phyloP scores from a whole-genome alignment of 2,888 invertebrate species.

The Nowickia ferox region DNA sequence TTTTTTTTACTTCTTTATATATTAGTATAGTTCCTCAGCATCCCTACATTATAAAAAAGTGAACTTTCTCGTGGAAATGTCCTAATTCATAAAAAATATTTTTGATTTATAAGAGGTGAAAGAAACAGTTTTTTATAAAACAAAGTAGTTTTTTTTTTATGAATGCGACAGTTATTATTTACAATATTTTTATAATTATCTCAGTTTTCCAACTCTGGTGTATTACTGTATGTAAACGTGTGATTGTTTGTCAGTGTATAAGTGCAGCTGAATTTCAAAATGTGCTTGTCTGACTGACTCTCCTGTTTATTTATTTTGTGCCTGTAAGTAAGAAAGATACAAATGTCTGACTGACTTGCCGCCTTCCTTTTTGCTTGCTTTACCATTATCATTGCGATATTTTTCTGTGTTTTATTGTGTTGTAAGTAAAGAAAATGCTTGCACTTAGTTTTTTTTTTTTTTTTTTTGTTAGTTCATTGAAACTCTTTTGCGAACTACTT shows the following conservation, averaged over 20 bases:
- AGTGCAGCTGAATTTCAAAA: conserved; percentile 34
- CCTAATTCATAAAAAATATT: too few species aligned
- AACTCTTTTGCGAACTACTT: conserved; percentile 28
- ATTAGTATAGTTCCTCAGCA: too few species aligned
- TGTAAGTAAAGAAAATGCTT: too few species aligned
- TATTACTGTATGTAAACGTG: neutral
- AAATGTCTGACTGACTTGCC: conserved; percentile 30
- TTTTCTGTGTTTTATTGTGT: neutral
- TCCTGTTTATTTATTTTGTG: conserved; percentile 19
- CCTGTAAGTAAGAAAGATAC: conserved; percentile 24
- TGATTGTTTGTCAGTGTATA: neutral
- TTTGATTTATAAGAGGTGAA: too few species aligned
- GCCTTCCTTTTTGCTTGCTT: conserved; percentile 35
- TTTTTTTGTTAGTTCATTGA: conserved; percentile 33
- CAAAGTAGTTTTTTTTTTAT: too few species aligned
- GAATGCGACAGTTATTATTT: too few species aligned
- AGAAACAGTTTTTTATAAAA: too few species aligned
- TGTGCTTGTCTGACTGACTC: conserved; percentile 29
- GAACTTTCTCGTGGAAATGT: too few species aligned
- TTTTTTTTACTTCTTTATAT: too few species aligned
- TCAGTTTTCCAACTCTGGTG: neutral
- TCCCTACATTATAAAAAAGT: too few species aligned
- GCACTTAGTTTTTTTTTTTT: neutral
- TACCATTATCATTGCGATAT: conserved; percentile 32
- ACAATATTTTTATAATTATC: too few species aligned